Percentiles rank a stretch among this genome's conserved stretches.
These are phyloP conservation scores for Agrilus cyanescens DNA, from an alignment of 2,888 invertebrate genomes.

Conservation along the genomic window DNA sequence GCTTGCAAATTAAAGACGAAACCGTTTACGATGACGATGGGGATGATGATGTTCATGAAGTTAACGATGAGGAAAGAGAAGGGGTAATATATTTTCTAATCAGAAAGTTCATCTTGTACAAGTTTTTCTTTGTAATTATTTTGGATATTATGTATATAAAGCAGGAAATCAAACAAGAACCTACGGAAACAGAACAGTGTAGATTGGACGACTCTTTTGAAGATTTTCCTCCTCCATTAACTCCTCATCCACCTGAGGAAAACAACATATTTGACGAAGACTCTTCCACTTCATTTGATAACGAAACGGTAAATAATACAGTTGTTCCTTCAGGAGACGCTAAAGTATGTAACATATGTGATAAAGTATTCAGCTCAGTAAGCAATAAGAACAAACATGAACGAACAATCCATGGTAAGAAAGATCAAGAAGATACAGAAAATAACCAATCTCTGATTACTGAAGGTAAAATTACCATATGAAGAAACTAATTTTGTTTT, in stretches of 20 bases:
- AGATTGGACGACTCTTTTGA: conserved; percentile 20
- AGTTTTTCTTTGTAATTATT: no score
- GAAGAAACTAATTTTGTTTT: background rate
- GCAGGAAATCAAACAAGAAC: conserved; percentile 5
- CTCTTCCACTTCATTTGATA: no score
- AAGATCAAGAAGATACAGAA: background rate
- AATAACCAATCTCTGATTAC: background rate
- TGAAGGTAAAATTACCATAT: background rate
- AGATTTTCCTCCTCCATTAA: conserved; percentile 23
- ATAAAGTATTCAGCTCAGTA: conserved; percentile 24
- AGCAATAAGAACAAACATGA: conserved; percentile 29
- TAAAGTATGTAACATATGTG: conserved; percentile 24
- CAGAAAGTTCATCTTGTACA: no score
- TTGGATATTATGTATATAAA: background rate
- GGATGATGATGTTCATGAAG: background rate
- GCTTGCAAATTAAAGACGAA: conserved; percentile 29
- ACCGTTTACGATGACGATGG: conserved; percentile 13
- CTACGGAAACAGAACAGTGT: conserved; percentile 1
- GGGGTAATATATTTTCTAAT: background rate
- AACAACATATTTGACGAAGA: background rate
- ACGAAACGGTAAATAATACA: no score
- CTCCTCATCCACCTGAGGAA: conserved; percentile 16
- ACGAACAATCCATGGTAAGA: conserved; percentile 17
- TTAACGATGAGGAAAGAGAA: conserved; percentile 5
- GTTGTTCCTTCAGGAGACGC: conserved; percentile 3